Evolutionary conservation across 2,113 vertebrate genomes (phyloP), one percentile per base, ranked within the genome.

Genomic region (Antigone vipio): DNA sequence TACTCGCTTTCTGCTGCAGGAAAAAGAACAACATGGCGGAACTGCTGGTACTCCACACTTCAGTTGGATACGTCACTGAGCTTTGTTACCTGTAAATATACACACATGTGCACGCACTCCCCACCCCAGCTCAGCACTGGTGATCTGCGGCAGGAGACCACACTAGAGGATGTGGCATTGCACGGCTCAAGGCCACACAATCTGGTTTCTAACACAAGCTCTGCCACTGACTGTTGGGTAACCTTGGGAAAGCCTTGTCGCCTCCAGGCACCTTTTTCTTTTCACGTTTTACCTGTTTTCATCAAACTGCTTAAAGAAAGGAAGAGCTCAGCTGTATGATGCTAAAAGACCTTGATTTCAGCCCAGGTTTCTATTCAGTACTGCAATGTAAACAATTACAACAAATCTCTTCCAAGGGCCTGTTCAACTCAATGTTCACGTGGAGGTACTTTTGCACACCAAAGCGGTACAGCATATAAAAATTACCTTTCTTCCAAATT

Each of bases 401-500:
- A 40, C 16, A 79, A 66, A 55, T n/a, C 40, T 35, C 19, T 76
- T 74, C 56, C 69, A 82, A 64, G 15, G 30, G 18, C 27, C 27
- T 1, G 1, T 45, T 59, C 26, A 93, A 60, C 12, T 55, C 38
- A 49, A 2, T 2, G 3, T 32, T 85, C 15, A 62, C 13, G 23
- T 9, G 18, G 9, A 63, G 4, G 2, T 23, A 42, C n/a, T 52
- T 80, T 5, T 77, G 40, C 7, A 91, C 52, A 89, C 44, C 18
- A 5, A 74, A 87, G 35, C n/a, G 45, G 44, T 11, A 71, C 17
- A 52, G 63, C 9, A 26, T 15, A 21, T 18, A 77, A 85, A 94
- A 92, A 66, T 45, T 88, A 80, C 27, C 47, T 64, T 85, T 75
- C 62, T 53, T 80, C 50, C 52, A 91, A 93, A 98, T 44, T 97